These are phyloP conservation scores for Colaptes auratus DNA, from an alignment of 2,113 vertebrate species.

Conservation along the genomic window DNA sequence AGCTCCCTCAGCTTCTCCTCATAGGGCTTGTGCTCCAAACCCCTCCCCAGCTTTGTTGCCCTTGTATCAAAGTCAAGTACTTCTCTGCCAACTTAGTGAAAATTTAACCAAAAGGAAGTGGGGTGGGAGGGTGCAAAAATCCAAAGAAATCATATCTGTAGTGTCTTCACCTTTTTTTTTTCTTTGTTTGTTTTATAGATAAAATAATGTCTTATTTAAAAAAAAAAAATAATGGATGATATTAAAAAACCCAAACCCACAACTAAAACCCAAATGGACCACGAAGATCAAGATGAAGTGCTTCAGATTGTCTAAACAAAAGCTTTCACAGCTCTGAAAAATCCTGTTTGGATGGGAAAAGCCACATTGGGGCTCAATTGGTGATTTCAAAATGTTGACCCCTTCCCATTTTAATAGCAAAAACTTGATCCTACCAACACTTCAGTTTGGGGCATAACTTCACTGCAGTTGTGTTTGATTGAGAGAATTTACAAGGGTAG, in stretches of 20 bases:
- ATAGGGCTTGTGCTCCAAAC: too few relatives aligned
- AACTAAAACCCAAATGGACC: too few relatives aligned
- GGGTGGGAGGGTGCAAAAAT: not conserved
- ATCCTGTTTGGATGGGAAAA: not conserved
- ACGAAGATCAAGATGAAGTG: fast-evolving
- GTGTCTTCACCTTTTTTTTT: not conserved
- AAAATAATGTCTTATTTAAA: not conserved
- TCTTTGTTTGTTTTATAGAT: not conserved
- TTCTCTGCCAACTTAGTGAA: not conserved
- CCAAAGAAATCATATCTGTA: not conserved
- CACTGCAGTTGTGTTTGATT: not conserved
- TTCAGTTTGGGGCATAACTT: not conserved
- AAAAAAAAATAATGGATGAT: not conserved
- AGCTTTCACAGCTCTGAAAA: not conserved
- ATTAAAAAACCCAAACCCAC: not conserved
- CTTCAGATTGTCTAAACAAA: not conserved
- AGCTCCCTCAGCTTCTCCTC: too few relatives aligned
- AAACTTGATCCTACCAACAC: not conserved
- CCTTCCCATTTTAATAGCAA: not conserved
- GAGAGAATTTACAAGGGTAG: conserved; percentile 21
- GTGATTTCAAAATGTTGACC: not conserved
- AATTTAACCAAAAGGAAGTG: too few relatives aligned
- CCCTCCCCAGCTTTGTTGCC: too few relatives aligned
- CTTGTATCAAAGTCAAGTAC: not conserved
- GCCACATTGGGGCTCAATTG: not conserved